Base-by-base conservation (phyloP, 2,113 vertebrate species). In the Sitta europaea region DNA sequence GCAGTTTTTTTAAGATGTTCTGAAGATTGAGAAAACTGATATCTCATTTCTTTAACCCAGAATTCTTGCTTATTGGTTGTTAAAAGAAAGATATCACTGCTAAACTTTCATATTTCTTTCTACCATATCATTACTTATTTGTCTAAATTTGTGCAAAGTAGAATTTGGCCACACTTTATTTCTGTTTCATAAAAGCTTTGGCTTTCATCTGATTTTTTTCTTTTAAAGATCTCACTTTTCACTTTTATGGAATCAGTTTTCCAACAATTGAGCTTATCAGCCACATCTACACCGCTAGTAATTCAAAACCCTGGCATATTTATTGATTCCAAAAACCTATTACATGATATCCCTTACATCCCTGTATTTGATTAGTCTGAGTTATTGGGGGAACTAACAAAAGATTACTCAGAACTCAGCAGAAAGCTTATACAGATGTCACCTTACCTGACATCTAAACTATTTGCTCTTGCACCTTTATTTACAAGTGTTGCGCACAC, bases 261-360 rank as follows among this genome's bases (percentile, higher is more conserved):
- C 94, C 55, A 96, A 93, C 82, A 91, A 66, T 28, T 90, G 87
- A 90, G 75, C 85, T 94, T 96, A 94, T 96, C 95, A 93, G 81
- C 48, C 51, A 55, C 87, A 96, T 96, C 94, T 95, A 70, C 67
- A 86, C 66, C 28, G 42, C 78, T 58, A 88, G 94, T 88, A 96
- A 94, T 91, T 94, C 93, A 94, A 96, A 92, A 47, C 71, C 85
- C 86, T 76, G 78, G 92, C 87, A 95, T 96, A 92, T 96, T 94
- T 96, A 96, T 96, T 93, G 94, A 97, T 96, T 96, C 82, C 58
- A 93, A 94, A 96, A 96, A 93, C 84, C 87, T 95, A 95, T 94
- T 95, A 93, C 85, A 88, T 63, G 75, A 92, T 93, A 96, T 93
- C 72, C 0, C 87, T 95, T 96, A 76, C 43, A 8, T 88, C 36